phyloP scores from a whole-genome alignment of 2,797 vertebrate genomes.

The Sciurus vulgaris region DNA sequence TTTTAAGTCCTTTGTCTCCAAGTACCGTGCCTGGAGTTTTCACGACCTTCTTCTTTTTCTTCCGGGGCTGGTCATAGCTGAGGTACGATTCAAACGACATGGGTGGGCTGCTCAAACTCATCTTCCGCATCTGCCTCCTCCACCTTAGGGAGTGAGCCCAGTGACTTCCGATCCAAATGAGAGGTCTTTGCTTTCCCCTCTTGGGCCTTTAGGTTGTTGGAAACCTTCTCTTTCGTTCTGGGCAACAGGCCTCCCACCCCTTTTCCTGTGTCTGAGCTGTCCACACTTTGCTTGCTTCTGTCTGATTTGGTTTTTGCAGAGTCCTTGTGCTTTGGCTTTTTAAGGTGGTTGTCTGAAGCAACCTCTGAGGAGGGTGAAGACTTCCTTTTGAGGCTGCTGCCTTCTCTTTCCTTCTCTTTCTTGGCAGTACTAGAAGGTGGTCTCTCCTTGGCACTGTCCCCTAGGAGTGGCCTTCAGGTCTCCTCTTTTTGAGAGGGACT shows the following conservation, averaged over 20 bases:
- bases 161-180: constrained; percentile 78
- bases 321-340: constrained; percentile 88
- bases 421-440: constrained; percentile 78
- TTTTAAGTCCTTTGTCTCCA: constrained; percentile 90
- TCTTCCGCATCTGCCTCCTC: constrained; percentile 87
- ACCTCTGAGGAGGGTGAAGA: constrained; percentile 35
- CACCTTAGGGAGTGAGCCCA: constrained; percentile 74
- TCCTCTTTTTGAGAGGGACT: constrained; percentile 86
- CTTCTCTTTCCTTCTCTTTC: constrained; percentile 87
- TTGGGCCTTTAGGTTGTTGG: constrained; percentile 80
- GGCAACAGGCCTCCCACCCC: constrained; percentile 70
- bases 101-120: constrained; percentile 93
- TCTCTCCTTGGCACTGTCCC: constrained; percentile 86
- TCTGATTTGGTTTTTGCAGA: constrained; percentile 84
- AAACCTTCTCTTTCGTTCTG: constrained; percentile 86
- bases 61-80: constrained; percentile 95
- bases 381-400: constrained; percentile 83
- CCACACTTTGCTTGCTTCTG: constrained; percentile 81
- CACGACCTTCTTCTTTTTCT: constrained; percentile 93
- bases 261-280: constrained; percentile 78
- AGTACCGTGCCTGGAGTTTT: constrained; percentile 72
- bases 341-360: constrained; percentile 84
- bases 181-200: constrained; percentile 85
- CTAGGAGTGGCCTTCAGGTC: constrained; percentile 83
- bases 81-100: constrained; percentile 99